Base-by-base conservation (phyloP, 1,140 invertebrate genomes). In the Halictus rubicundus region DNA sequence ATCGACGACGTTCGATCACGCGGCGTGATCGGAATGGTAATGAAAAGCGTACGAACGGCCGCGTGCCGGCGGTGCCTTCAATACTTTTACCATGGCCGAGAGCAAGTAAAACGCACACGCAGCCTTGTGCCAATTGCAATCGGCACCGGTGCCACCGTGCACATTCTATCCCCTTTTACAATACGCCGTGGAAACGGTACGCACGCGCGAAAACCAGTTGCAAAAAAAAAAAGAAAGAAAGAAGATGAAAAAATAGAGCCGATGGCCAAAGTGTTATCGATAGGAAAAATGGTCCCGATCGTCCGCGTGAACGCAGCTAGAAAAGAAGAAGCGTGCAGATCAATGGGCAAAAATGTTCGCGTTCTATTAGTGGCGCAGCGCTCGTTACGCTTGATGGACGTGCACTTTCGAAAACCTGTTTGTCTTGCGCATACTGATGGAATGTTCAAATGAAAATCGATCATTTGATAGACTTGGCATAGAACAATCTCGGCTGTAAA, bases 101-200 rank as follows among this genome's bases (percentile, higher is more conserved):
- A 82, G 76, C 63, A 82, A 82, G 83, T 80, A 88, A 83, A 86
- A 80, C 87, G 80, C 76, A 78, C 80, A 80, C 68, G 84, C 84
- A 87, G 81, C 87, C 87, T 88, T 88, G 86, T 88, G 85, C 86
- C 78, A 85, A 87, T 88, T 88, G 81, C 84, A 49, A 85, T 85
- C 79, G 78, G 75, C 68, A 63, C 42, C 63, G 69, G 42, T 78
- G 79, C 82, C 76, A 78, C 77, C 52, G 65, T 69, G 39, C 46
- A 61, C 68, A 32, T 52, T 49, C 83, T 81, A 78, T 86, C 84
- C 70, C 49, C 80, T 87, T 87, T 88, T 86, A 87, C 81, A 82
- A 79, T 78, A 68, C 70, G 42, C 37, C 78, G 72, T 59, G 59
- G 19, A n/a, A 52, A 16, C 32, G 37, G 32, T 59, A 60, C 78